phyloP scores from a whole-genome alignment of 2,888 invertebrate genomes.

The Tetranychus truncatus region DNA sequence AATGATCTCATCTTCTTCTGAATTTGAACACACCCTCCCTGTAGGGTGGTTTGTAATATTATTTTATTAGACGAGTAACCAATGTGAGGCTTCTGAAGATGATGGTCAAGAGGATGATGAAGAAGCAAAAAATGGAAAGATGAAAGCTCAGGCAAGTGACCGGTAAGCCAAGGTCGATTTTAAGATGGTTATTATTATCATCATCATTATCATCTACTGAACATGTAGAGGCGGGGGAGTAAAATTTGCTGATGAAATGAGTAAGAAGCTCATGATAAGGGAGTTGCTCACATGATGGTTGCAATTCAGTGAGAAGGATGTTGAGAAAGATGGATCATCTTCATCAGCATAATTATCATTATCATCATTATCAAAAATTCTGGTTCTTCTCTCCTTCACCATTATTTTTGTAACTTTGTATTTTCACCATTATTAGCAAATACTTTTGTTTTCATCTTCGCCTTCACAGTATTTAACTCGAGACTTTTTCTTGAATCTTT shows the following conservation, averaged over 20 bases:
- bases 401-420: background rate
- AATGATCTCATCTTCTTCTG: background rate
- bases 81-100: background rate
- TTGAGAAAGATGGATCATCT: background rate
- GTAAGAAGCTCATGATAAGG: background rate
- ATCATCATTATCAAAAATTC: background rate
- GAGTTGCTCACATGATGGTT: background rate
- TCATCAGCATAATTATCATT: background rate
- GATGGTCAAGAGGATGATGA: background rate
- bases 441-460: background rate
- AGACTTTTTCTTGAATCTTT: background rate
- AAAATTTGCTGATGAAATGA: background rate
- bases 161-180: background rate
- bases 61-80: background rate
- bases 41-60: background rate
- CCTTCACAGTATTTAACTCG: background rate
- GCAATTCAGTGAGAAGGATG: background rate
- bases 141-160: background rate
- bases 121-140: background rate
- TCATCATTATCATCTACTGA: background rate
- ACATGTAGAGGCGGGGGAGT: background rate
- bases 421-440: background rate
- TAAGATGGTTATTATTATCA: background rate
- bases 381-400: background rate
- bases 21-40: background rate